phyloP scores from a whole-genome alignment of 1,140 invertebrate genomes.

The Danaus melanippus region DNA sequence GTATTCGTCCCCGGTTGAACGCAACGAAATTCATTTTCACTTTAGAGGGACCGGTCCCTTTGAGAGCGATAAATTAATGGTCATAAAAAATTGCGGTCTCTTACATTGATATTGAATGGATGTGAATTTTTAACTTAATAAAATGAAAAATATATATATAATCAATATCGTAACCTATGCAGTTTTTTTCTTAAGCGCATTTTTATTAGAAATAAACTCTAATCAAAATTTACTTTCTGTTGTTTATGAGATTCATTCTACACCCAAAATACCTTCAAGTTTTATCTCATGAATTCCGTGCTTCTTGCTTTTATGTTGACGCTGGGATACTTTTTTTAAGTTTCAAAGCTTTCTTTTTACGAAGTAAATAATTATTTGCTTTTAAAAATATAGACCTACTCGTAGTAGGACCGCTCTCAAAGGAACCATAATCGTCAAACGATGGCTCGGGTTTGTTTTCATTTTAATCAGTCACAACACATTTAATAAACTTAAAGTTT shows the following conservation, averaged over 20 bases:
- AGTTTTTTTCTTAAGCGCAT: too few relatives aligned
- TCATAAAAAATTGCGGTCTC: slow-evolving; percentile 22
- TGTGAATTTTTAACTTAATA: too few relatives aligned
- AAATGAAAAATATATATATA: too few relatives aligned
- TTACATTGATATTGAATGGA: slow-evolving; percentile 11
- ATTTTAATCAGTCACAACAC: not conserved
- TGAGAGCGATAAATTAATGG: slow-evolving; percentile 2
- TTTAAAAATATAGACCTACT: slow-evolving; percentile 14
- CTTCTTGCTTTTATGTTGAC: too few relatives aligned
- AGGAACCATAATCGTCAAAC: slow-evolving; percentile 28
- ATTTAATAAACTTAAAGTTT: too few relatives aligned
- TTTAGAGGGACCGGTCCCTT: slow-evolving; percentile 19
- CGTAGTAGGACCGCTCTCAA: slow-evolving; percentile 26
- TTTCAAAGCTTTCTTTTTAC: not conserved
- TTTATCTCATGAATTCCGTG: too few relatives aligned
- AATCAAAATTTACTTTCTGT: too few relatives aligned
- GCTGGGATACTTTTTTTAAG: too few relatives aligned
- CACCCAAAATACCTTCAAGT: too few relatives aligned
- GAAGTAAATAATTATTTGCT: slow-evolving; percentile 10
- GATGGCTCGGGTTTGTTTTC: slow-evolving; percentile 4
- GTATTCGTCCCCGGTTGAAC: slow-evolving; percentile 28
- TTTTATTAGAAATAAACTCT: too few relatives aligned
- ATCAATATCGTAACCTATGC: too few relatives aligned
- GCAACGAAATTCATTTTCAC: slow-evolving; percentile 37
- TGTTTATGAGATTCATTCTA: too few relatives aligned